phyloP scores from a whole-genome alignment of 2,113 vertebrate genomes.

The Anguilla japonica region DNA sequence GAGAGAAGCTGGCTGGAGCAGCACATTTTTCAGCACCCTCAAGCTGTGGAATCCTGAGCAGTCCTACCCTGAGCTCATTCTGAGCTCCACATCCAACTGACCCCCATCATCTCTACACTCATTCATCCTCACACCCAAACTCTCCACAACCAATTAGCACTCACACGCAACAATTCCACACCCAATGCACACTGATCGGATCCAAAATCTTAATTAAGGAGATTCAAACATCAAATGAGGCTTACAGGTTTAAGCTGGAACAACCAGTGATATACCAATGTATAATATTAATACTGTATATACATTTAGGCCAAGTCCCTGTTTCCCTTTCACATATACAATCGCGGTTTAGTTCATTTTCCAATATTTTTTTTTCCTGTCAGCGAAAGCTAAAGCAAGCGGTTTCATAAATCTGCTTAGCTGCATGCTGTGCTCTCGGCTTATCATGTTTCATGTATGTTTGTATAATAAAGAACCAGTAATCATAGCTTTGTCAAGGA shows the following conservation, averaged over 20 bases:
- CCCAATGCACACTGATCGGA: not conserved
- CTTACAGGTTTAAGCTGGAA: not conserved
- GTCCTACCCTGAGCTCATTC: not conserved
- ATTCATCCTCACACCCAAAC: not conserved
- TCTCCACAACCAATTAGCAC: not conserved
- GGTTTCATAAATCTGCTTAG: slow-evolving; percentile 1
- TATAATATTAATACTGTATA: slow-evolving; percentile 14
- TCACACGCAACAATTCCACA: not conserved
- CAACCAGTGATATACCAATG: not conserved
- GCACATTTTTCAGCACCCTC: not conserved
- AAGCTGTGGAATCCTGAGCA: not conserved
- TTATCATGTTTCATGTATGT: not conserved
- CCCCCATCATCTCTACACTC: not conserved
- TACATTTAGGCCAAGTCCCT: slow-evolving; percentile 14
- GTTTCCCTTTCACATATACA: not conserved
- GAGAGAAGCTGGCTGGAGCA: not conserved
- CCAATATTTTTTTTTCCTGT: not conserved
- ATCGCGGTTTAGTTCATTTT: not conserved
- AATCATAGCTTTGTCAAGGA: not conserved
- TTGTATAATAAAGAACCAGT: slow-evolving; percentile 18
- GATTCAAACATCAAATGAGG: not conserved
- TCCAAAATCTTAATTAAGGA: not conserved
- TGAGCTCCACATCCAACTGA: not conserved
- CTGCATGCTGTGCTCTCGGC: not conserved
- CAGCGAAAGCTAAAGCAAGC: not conserved